These are phyloP conservation scores for Nemopilema nomurai DNA, from an alignment of 30 jellyfish, hydroid and myxozoan genomes.

Conservation along the genomic window DNA sequence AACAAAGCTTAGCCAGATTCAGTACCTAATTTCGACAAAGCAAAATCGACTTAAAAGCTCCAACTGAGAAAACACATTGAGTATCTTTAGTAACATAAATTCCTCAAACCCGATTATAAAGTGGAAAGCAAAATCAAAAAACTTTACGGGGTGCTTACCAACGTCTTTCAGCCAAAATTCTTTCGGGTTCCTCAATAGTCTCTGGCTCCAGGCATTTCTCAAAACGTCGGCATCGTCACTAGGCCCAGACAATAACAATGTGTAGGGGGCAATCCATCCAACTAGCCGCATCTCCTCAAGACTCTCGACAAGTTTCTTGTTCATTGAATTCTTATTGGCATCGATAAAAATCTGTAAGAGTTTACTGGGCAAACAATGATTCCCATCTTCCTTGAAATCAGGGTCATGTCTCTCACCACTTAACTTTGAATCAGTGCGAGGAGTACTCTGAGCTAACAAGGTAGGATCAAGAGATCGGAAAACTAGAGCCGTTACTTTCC, in stretches of 20 bases:
- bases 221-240: slow-evolving; percentile 66
- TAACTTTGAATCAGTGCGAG: slow-evolving; percentile 6
- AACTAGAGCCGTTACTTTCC: slow-evolving; percentile 43
- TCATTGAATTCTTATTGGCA: slow-evolving; percentile 67
- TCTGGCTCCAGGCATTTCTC: slow-evolving; percentile 73
- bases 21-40: neutral
- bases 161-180: slow-evolving; percentile 72
- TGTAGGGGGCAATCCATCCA: slow-evolving; percentile 82
- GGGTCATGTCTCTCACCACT: neutral
- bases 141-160: slow-evolving; percentile 56
- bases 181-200: slow-evolving; percentile 74
- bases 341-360: slow-evolving; percentile 42
- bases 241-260: slow-evolving; percentile 72
- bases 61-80: neutral
- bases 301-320: slow-evolving; percentile 69
- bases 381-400: neutral
- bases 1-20: neutral
- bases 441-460: slow-evolving; percentile 3
- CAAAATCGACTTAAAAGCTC: neutral
- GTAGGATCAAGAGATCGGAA: slow-evolving; percentile 59
- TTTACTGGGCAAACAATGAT: slow-evolving; percentile 24
- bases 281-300: slow-evolving; percentile 59
- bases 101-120: neutral
- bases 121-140: neutral
- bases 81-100: neutral